Conservation (phyloP, 2,888 invertebrate genomes). For the Exephanes ischioxanthus region DNA sequence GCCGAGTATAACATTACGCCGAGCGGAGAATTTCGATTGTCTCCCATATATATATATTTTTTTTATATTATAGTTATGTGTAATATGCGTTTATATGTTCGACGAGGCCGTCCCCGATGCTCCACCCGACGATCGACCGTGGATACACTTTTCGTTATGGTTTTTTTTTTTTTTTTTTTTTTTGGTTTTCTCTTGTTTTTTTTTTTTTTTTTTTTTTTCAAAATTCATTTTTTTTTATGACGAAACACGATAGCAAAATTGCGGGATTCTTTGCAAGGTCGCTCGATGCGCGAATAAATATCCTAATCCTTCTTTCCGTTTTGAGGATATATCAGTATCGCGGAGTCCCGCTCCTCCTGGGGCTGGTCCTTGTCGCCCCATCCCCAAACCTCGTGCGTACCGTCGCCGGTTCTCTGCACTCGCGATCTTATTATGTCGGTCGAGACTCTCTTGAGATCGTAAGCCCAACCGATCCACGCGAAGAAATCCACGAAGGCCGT, state of each 20-base stretch:
- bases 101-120: constrained; percentile 7
- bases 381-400: constrained; percentile 92
- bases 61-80: not conserved
- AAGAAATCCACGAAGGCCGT: constrained; percentile 88
- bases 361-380: constrained; percentile 84
- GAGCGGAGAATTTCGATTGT: constrained; percentile 16
- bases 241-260: constrained; percentile 15
- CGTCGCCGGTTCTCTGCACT: constrained; percentile 91
- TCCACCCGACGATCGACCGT: constrained; percentile 27
- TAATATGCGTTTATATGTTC: constrained; percentile 5
- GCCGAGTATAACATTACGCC: not conserved
- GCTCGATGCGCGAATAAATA: not conserved
- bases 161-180: not conserved
- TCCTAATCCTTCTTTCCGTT: constrained; percentile 48
- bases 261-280: constrained; percentile 4
- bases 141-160: constrained; percentile 12
- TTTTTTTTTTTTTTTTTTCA: not conserved
- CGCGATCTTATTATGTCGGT: constrained; percentile 89
- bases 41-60: not conserved
- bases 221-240: not conserved
- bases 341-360: constrained; percentile 79
- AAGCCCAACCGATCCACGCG: constrained; percentile 94
- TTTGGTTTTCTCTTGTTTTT: not conserved
- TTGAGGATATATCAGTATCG: constrained; percentile 72
- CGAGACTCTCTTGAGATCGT: constrained; percentile 93